phyloP scores from a whole-genome alignment of 2,113 vertebrate species.

The Cercopithecus mona region DNA sequence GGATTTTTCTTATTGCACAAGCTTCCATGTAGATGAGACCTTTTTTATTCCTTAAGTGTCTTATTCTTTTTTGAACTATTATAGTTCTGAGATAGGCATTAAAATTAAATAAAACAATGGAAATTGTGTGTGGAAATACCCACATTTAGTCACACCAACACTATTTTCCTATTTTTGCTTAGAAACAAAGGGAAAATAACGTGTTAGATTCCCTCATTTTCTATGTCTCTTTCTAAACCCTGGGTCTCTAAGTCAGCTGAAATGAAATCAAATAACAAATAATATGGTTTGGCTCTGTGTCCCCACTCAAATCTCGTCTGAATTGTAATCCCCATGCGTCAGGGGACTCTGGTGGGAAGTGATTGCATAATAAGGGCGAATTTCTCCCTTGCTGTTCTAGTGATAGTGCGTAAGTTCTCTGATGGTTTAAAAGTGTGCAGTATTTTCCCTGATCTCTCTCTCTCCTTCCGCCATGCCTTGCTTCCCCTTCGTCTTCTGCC shows the following conservation, averaged over 20 bases:
- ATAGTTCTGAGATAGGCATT: background rate
- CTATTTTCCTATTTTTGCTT: background rate
- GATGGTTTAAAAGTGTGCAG: too few species aligned
- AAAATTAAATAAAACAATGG: background rate
- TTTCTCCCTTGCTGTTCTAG: too few species aligned
- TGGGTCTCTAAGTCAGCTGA: background rate
- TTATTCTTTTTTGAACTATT: background rate
- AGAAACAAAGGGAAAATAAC: background rate
- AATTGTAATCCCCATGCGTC: too few species aligned
- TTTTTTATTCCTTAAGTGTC: background rate
- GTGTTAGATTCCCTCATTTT: background rate
- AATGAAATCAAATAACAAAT: background rate
- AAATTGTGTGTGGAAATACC: background rate
- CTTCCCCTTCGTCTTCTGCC: too few species aligned
- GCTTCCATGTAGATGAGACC: background rate
- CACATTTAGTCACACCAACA: background rate
- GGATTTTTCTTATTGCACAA: background rate
- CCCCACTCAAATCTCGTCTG: too few species aligned
- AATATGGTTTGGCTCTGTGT: background rate
- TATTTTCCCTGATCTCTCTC: too few species aligned
- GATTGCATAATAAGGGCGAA: too few species aligned
- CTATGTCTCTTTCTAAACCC: slow-evolving; percentile 22
- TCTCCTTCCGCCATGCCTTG: too few species aligned
- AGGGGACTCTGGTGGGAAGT: too few species aligned
- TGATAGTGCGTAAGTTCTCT: too few species aligned